Conservation (phyloP, 2,888 invertebrate genomes). For the Acleris cristana region DNA sequence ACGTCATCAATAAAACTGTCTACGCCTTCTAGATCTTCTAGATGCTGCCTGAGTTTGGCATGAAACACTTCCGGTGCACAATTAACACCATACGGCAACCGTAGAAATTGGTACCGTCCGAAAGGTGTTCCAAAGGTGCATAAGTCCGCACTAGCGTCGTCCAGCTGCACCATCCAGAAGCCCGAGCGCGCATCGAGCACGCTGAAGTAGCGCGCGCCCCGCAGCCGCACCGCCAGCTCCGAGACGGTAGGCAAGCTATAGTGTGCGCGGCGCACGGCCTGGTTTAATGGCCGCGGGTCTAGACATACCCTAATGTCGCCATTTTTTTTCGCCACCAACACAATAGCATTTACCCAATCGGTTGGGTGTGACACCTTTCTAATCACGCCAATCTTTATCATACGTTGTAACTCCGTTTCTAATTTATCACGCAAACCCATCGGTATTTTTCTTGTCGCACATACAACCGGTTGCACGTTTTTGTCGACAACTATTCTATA, state of each 20-base stretch:
- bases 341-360: slow-evolving; percentile 43
- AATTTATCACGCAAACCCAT: slow-evolving; percentile 42
- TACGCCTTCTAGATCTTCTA: slow-evolving; percentile 23
- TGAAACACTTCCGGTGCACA: slow-evolving; percentile 26
- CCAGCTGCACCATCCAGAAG: no score
- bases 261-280: slow-evolving; percentile 40
- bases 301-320: slow-evolving; percentile 40
- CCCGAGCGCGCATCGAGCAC: no score
- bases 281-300: slow-evolving; percentile 40
- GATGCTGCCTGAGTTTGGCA: slow-evolving; percentile 35
- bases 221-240: no score
- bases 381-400: slow-evolving; percentile 37
- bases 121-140: slow-evolving; percentile 36
- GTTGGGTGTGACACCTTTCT: slow-evolving; percentile 40
- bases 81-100: slow-evolving; percentile 34
- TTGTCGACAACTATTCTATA: slow-evolving; percentile 40
- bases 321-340: slow-evolving; percentile 42
- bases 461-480: slow-evolving; percentile 37
- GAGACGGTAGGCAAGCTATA: slow-evolving; percentile 39
- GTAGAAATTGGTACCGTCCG: slow-evolving; percentile 36
- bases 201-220: no score
- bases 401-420: slow-evolving; percentile 27
- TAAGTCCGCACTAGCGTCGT: no score
- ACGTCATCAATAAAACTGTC: slow-evolving; percentile 9
- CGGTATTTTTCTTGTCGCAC: slow-evolving; percentile 43